Evolutionary conservation across 2,113 vertebrate genomes (phyloP), one percentile per base, ranked within the genome.

Genomic region (Rana temporaria): DNA sequence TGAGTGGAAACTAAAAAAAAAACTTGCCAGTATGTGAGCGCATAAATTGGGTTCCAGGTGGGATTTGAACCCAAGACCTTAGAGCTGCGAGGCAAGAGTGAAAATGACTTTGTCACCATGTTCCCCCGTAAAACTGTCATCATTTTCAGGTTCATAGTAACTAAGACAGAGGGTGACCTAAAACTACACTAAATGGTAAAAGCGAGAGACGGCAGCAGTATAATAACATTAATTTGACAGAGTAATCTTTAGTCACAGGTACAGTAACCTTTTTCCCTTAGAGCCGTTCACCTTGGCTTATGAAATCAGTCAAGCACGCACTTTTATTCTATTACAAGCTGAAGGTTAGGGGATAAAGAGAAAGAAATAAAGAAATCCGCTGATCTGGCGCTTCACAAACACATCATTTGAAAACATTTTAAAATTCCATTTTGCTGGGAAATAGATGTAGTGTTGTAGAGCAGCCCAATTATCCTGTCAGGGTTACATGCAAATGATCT

Each of bases 201-300:
- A 75, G 18, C 56, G 18, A 42, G 71, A 42, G 56, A 42, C 5
- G 55, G 38, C 60, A 60, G 72, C 19, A 0, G 32, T 60, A 62
- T 68, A 53, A 53, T 78, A 66, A 68, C 42, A 79, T 79, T 71
- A 71, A 71, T 72, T 42, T 48, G 56, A 81, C 79, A 69, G 16
- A 57, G 70, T 80, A 80, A 69, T 69, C 66, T 59, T 32, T 20
- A 17, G 78, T 70, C 79, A 53, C 56, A 81, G 53, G 6, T 60
- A 9, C 52, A n/a, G 18, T 55, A 68, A 65, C 65, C 30, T 79
- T 57, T 68, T 20, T 67, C 59, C 56, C 30, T 57, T n/a, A 24
- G 26, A 65, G 57, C 64, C 38, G 48, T 82, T 82, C 70, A 82
- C 62, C 80, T 74, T 75, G 80, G 56, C 70, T 73, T 65, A 82